Evolutionary conservation across 2,113 vertebrate genomes (phyloP).

Genomic region (Hylia prasina): DNA sequence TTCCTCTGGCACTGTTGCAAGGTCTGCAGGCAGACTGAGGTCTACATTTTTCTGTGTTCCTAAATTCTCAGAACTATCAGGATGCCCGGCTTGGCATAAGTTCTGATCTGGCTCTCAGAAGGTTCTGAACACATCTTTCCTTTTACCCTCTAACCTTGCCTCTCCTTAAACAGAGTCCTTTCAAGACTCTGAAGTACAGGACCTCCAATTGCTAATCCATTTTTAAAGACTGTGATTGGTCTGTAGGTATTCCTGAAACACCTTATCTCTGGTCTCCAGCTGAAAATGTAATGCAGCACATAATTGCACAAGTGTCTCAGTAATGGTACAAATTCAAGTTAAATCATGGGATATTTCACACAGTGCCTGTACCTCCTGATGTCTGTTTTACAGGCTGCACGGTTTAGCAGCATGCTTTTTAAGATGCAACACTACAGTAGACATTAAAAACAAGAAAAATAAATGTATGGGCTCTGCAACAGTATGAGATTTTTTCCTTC

Average conservation of each 20-base stretch:
- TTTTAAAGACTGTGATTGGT: background rate
- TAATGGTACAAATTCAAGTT: conserved; percentile 41
- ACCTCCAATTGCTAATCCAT: background rate
- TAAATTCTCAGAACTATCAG: background rate
- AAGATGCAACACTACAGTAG: background rate
- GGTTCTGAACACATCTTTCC: background rate
- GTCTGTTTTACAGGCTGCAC: background rate
- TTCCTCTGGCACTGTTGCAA: background rate
- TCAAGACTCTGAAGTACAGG: background rate
- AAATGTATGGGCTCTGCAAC: background rate
- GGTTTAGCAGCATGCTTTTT: conserved; percentile 12
- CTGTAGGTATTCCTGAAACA: background rate
- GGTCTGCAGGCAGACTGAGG: background rate
- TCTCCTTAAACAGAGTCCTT: background rate
- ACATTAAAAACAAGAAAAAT: background rate
- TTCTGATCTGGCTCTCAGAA: background rate
- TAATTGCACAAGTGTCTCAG: conserved; percentile 11
- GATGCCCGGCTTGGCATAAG: background rate
- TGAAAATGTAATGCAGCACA: background rate
- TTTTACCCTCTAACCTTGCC: background rate
- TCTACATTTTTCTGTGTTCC: background rate
- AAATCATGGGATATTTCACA: conserved; percentile 14
- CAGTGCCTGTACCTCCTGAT: background rate
- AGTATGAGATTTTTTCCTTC: background rate
- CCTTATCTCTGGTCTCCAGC: conserved; percentile 7